Evolutionary conservation across 2,797 vertebrate species (phyloP).

Genomic region (Rhinophrynus dorsalis): DNA sequence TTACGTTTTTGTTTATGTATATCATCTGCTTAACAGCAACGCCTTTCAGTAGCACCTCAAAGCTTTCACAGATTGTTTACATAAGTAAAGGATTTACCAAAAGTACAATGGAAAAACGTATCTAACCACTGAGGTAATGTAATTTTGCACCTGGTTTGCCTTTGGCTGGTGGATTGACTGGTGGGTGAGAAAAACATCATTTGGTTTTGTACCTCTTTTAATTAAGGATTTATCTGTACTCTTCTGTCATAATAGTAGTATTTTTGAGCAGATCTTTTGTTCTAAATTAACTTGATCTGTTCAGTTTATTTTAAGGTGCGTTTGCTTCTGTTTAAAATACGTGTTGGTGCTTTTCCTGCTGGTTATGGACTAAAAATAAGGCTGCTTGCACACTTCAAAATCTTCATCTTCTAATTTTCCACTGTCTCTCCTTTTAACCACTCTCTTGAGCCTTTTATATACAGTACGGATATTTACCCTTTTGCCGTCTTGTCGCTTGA

Average conservation of each 20-base stretch:
- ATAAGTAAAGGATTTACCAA: conserved; percentile 18
- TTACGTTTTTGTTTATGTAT: neutral
- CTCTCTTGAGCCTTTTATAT: too few relatives aligned
- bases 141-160: conserved; percentile 10
- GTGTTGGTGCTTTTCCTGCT: neutral
- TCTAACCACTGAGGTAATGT: conserved; percentile 11
- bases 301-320: neutral
- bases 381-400: neutral
- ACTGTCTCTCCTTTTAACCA: too few relatives aligned
- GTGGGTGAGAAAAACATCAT: conserved; percentile 5
- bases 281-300: conserved; percentile 8
- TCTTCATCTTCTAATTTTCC: too few relatives aligned
- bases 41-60: neutral
- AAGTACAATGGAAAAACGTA: conserved; percentile 6
- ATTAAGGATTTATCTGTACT: conserved; percentile 19
- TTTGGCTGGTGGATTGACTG: conserved; percentile 7
- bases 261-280: conserved; percentile 1
- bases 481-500: too few relatives aligned
- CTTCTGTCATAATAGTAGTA: neutral
- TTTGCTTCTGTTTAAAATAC: neutral
- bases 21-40: neutral
- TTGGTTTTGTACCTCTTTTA: conserved; percentile 4
- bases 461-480: too few relatives aligned
- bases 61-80: conserved; percentile 17
- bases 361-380: neutral